A percentile compares a stretch with the other conserved stretches of the same genome.
Evolutionary conservation across 2,797 vertebrate species (phyloP).

Genomic region (Alcedo quadribrachys): DNA sequence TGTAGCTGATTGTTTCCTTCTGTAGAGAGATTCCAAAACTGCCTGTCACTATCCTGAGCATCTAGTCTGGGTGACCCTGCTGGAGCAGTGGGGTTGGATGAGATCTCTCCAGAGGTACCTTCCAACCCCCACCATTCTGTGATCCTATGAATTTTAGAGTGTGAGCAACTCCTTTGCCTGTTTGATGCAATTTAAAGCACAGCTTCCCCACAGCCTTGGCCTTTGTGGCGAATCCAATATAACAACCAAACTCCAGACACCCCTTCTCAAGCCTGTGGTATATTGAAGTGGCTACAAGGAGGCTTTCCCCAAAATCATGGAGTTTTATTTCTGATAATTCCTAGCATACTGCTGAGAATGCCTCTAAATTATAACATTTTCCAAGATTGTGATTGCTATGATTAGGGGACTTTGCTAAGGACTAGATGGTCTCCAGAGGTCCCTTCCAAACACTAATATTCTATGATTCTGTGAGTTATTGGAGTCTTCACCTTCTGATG

Average conservation of each 20-base stretch:
- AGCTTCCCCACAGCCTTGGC: not conserved
- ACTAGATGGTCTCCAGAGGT: too few species aligned
- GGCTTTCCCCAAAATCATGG: not conserved
- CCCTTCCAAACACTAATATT: too few species aligned
- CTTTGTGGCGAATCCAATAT: not conserved
- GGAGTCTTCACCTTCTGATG: not conserved
- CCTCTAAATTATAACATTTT: not conserved
- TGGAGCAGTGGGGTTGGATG: not conserved
- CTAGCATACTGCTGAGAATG: not conserved
- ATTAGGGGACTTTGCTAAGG: not conserved
- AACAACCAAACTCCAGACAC: not conserved
- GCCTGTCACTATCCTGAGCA: not conserved
- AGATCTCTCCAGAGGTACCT: not conserved
- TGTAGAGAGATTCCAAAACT: not conserved
- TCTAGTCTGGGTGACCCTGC: not conserved
- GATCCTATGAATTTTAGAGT: not conserved
- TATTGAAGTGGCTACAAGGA: not conserved
- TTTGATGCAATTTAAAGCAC: not conserved
- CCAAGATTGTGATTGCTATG: not conserved
- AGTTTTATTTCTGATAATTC: not conserved
- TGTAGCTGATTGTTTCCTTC: not conserved
- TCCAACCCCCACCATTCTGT: not conserved
- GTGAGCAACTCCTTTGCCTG: not conserved
- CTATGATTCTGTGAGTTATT: not conserved
- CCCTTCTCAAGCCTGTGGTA: rapidly evolving